Evolutionary conservation across 1,140 invertebrate genomes (phyloP).

Genomic region (Saccostrea echinata): DNA sequence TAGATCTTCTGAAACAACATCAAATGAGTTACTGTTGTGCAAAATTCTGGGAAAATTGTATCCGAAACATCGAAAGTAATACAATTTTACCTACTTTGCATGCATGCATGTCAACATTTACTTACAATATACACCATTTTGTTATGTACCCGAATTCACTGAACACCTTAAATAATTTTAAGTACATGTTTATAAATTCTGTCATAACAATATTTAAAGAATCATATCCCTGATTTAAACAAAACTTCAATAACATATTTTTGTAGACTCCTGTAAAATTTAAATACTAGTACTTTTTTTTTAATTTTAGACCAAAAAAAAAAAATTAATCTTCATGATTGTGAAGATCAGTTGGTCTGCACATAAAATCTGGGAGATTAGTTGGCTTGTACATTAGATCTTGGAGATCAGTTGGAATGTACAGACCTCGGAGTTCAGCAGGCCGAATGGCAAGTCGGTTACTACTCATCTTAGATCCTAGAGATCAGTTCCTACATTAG

Average conservation of each 20-base stretch:
- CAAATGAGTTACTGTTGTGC: not conserved
- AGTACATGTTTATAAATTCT: not conserved
- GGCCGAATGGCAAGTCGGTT: too few relatives aligned
- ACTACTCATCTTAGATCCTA: too few relatives aligned
- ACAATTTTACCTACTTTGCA: conserved; percentile 7
- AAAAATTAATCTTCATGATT: too few relatives aligned
- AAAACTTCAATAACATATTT: not conserved
- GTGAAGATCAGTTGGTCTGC: too few relatives aligned
- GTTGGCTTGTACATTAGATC: too few relatives aligned
- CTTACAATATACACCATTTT: not conserved
- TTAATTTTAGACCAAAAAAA: too few relatives aligned
- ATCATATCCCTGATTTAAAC: not conserved
- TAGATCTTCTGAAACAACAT: not conserved
- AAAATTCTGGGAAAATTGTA: conserved; percentile 3
- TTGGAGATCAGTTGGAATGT: too few relatives aligned
- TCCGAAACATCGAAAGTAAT: conserved; percentile 5
- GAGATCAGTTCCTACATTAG: conserved; percentile 42
- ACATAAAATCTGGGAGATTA: too few relatives aligned
- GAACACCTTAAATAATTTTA: not conserved
- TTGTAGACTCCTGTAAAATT: not conserved
- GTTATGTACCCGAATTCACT: not conserved
- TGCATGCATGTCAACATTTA: not conserved
- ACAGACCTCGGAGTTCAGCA: too few relatives aligned
- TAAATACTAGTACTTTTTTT: too few relatives aligned
- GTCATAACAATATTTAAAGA: not conserved